Conservation (phyloP, 1,140 invertebrate genomes). For the Hyles euphorbiae region DNA sequence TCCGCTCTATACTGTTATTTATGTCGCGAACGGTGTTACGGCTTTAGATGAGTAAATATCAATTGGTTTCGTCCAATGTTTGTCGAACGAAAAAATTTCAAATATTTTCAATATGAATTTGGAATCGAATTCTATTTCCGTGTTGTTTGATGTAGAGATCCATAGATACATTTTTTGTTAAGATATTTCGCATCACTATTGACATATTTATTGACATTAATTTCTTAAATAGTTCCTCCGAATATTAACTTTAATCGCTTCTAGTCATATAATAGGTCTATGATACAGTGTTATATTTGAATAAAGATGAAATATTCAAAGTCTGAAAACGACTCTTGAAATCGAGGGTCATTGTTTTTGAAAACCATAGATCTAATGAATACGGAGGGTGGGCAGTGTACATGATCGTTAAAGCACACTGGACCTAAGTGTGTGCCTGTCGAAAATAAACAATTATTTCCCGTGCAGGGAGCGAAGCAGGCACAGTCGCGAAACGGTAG, state of each 20-base stretch:
- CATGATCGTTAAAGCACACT: conserved; percentile 30
- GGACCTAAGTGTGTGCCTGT: conserved; percentile 49
- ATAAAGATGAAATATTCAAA: too few species aligned
- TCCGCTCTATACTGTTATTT: conserved; percentile 50
- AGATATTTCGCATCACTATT: too few species aligned
- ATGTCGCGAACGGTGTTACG: conserved; percentile 35
- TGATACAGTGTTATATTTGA: too few species aligned
- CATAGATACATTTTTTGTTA: too few species aligned
- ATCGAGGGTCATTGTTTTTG: background rate
- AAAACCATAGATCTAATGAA: too few species aligned
- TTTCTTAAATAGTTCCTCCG: too few species aligned
- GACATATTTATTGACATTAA: too few species aligned
- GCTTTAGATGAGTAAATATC: conserved; percentile 7
- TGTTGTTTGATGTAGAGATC: too few species aligned
- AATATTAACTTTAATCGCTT: too few species aligned
- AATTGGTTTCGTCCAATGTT: background rate
- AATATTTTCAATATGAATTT: too few species aligned
- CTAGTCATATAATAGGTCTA: too few species aligned
- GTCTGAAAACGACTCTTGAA: background rate
- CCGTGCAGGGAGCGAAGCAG: conserved; percentile 27
- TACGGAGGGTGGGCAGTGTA: conserved; percentile 25
- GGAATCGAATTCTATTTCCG: too few species aligned
- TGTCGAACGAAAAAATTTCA: background rate
- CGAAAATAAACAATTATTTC: conserved; percentile 74
- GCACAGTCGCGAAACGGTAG: conserved; percentile 49